A percentile compares a stretch with the other conserved stretches of the same genome.
phyloP scores from a whole-genome alignment of 2,797 vertebrate species.

The Gambelia wislizenii region DNA sequence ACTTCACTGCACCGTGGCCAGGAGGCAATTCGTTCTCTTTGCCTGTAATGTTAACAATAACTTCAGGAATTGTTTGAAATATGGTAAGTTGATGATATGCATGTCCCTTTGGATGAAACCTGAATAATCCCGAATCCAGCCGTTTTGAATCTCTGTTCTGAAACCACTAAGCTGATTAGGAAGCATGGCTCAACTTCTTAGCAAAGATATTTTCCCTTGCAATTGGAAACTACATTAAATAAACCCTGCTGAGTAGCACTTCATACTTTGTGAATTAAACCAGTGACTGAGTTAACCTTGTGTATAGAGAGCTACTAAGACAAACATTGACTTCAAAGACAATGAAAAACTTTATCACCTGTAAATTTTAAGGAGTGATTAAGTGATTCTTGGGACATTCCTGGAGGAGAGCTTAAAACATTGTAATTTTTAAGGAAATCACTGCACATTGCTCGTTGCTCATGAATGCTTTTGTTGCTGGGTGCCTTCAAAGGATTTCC shows the following conservation, averaged over 20 bases:
- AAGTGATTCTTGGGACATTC: background rate
- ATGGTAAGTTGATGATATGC: background rate
- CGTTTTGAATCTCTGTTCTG: conserved; percentile 12
- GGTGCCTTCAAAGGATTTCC: too few species aligned
- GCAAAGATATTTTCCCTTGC: background rate
- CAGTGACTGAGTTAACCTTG: background rate
- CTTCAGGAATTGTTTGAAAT: background rate
- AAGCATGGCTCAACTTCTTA: conserved; percentile 12
- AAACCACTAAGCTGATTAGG: conserved; percentile 12
- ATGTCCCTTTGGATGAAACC: background rate
- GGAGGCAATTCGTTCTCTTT: background rate
- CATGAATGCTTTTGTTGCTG: too few species aligned
- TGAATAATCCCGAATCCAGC: conserved; percentile 4
- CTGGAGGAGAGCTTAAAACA: background rate
- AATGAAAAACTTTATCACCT: background rate
- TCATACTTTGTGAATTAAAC: background rate
- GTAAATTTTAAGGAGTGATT: background rate
- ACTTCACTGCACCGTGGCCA: too few species aligned
- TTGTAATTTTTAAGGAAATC: background rate
- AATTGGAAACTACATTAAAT: conserved; percentile 11
- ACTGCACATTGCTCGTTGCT: too few species aligned
- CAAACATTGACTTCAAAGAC: background rate
- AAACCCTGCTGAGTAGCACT: conserved; percentile 1
- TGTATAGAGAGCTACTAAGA: background rate
- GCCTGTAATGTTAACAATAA: background rate